These are phyloP conservation scores for Drosophila dunni DNA, from an alignment of 1,140 invertebrate genomes.

Conservation along the genomic window DNA sequence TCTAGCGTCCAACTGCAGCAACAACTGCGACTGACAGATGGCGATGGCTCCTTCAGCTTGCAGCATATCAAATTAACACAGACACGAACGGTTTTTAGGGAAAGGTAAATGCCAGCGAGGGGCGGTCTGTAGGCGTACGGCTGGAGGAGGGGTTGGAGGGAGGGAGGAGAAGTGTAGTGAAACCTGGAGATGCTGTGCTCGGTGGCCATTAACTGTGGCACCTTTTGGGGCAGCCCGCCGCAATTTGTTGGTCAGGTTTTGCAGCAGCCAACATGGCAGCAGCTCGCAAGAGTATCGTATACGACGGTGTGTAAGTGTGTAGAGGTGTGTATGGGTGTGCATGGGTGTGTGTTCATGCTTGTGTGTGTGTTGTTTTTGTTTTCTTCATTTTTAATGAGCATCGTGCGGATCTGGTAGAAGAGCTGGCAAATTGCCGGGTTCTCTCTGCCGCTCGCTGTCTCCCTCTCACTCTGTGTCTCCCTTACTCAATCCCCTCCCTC, in stretches of 20 bases:
- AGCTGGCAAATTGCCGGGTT: conserved; percentile 69
- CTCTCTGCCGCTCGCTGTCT: too few species aligned
- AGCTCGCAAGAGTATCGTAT: neutral
- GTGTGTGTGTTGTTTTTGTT: conserved; percentile 45
- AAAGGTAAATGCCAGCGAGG: conserved; percentile 1
- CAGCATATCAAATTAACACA: conserved; percentile 81
- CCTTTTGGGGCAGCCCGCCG: conserved; percentile 72
- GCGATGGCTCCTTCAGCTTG: conserved; percentile 65
- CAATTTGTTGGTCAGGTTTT: conserved; percentile 78
- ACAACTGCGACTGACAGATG: conserved; percentile 71
- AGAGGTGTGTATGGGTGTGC: neutral
- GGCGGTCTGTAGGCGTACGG: too few species aligned
- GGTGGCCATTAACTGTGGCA: conserved; percentile 80
- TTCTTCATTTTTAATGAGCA: conserved; percentile 75
- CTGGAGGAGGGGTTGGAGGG: neutral
- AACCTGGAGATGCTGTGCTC: conserved; percentile 51
- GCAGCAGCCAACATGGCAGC: conserved; percentile 14
- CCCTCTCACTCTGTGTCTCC: too few species aligned
- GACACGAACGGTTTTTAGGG: conserved; percentile 52
- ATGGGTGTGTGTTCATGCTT: conserved; percentile 3
- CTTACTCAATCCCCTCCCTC: too few species aligned
- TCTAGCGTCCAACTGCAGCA: conserved; percentile 51
- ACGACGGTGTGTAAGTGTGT: neutral
- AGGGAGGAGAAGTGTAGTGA: conserved; percentile 18
- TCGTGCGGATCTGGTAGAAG: conserved; percentile 37